These are phyloP conservation scores for Synchiropus splendidus DNA, from an alignment of 2,113 vertebrate genomes.

Conservation along the genomic window DNA sequence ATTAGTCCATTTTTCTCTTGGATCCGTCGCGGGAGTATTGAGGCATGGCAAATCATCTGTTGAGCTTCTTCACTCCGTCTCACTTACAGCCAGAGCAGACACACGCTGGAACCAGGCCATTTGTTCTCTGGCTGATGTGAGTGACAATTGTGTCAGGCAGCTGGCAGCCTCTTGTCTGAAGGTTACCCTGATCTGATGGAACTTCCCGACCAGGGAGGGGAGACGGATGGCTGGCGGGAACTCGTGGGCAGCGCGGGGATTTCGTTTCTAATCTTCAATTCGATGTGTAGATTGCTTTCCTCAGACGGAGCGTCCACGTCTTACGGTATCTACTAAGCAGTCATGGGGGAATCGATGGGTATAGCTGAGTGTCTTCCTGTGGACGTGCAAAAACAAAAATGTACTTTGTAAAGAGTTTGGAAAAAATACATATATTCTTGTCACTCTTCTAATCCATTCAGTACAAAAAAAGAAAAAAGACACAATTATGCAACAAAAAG, in stretches of 20 bases:
- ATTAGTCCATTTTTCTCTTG: conserved; percentile 62
- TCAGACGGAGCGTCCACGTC: too few relatives aligned
- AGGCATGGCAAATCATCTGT: conserved; percentile 25
- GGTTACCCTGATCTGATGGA: conserved; percentile 29
- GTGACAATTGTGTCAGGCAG: conserved; percentile 46
- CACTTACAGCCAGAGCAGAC: conserved; percentile 24
- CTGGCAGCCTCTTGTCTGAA: conserved; percentile 29
- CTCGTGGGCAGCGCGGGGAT: background rate
- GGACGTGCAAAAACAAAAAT: too few relatives aligned
- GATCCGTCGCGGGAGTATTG: conserved; percentile 47
- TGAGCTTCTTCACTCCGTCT: conserved; percentile 31
- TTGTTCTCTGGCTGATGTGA: conserved; percentile 43
- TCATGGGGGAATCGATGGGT: too few relatives aligned
- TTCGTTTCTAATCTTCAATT: conserved; percentile 7
- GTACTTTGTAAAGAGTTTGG: too few relatives aligned
- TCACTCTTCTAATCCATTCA: too few relatives aligned
- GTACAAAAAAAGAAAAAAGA: too few relatives aligned
- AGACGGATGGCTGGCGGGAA: conserved; percentile 14
- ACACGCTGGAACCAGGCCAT: conserved; percentile 15
- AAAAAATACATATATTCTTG: too few relatives aligned
- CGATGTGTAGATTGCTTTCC: too few relatives aligned
- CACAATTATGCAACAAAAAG: too few relatives aligned
- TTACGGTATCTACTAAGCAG: too few relatives aligned
- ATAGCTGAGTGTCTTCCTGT: too few relatives aligned
- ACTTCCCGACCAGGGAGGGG: background rate